Percentiles rank a stretch among this genome's conserved stretches.
These are phyloP conservation scores for Allobates femoralis DNA, from an alignment of 2,797 vertebrate genomes.

Conservation along the genomic window DNA sequence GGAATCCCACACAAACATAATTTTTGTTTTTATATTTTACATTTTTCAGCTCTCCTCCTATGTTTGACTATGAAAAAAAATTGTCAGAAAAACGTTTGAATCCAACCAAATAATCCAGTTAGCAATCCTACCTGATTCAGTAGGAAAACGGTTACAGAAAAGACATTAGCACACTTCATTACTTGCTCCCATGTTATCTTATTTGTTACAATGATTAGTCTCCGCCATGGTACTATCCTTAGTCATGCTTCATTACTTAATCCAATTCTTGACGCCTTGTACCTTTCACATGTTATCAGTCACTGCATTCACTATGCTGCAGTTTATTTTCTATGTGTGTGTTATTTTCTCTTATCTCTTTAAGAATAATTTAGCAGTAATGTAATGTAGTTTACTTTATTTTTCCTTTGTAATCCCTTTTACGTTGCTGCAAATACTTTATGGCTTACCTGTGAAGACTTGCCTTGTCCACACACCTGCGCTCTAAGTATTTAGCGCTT, in stretches of 20 bases:
- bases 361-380: neutral
- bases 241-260: conserved; percentile 45
- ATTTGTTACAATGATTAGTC: conserved; percentile 39
- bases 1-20: too few species aligned
- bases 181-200: conserved; percentile 20
- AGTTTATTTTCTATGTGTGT: neutral
- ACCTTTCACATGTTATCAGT: conserved; percentile 24
- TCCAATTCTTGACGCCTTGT: conserved; percentile 33
- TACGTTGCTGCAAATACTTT: neutral
- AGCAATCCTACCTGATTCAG: neutral
- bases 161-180: conserved; percentile 16
- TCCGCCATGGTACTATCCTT: neutral
- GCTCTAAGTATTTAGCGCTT: too few species aligned
- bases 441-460: neutral
- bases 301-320: conserved; percentile 18
- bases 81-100: too few species aligned
- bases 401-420: neutral
- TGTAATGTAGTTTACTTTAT: neutral
- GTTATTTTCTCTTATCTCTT: neutral
- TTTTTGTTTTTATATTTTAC: too few species aligned
- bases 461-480: too few species aligned
- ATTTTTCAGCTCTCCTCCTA: too few species aligned
- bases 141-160: neutral
- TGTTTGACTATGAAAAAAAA: too few species aligned
- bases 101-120: too few species aligned